These are phyloP conservation scores for Ormyrus labotus DNA, from an alignment of 2,888 invertebrate genomes.

Conservation along the genomic window DNA sequence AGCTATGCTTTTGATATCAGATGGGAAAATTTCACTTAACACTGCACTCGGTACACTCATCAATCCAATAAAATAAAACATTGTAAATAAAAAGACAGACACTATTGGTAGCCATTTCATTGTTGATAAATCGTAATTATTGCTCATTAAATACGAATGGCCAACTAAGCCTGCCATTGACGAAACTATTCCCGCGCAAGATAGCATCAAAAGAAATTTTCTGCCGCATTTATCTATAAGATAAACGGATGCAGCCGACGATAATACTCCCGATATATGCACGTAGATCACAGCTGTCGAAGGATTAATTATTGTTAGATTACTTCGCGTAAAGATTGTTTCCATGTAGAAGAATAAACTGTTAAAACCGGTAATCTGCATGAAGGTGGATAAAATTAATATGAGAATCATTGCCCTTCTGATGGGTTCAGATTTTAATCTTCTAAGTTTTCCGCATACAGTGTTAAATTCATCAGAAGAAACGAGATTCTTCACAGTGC, in stretches of 20 bases:
- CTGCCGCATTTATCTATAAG: conserved; percentile 60
- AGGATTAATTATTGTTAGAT: conserved; percentile 62
- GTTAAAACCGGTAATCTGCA: conserved; percentile 66
- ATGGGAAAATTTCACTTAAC: conserved; percentile 66
- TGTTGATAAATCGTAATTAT: conserved; percentile 47
- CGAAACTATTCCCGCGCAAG: conserved; percentile 57
- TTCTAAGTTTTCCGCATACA: conserved; percentile 41
- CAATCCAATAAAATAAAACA: conserved; percentile 59
- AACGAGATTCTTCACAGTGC: conserved; percentile 59
- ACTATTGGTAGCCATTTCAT: conserved; percentile 64
- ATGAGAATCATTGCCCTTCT: conserved; percentile 60
- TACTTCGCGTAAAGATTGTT: conserved; percentile 61
- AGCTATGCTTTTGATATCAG: conserved; percentile 64
- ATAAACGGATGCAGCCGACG: conserved; percentile 29
- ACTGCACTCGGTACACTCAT: conserved; percentile 64
- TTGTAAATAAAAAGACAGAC: conserved; percentile 60
- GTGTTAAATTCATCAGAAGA: conserved; percentile 53
- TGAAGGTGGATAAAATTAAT: conserved; percentile 62
- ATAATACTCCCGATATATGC: conserved; percentile 55
- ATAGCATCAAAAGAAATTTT: conserved; percentile 53
- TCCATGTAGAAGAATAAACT: conserved; percentile 65
- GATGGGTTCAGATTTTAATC: conserved; percentile 38
- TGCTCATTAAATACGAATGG: conserved; percentile 61
- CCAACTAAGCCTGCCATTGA: conserved; percentile 61
- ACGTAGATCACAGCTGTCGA: conserved; percentile 61